phyloP scores from a whole-genome alignment of 1,140 invertebrate genomes.

The Drosophila prosaltans region DNA sequence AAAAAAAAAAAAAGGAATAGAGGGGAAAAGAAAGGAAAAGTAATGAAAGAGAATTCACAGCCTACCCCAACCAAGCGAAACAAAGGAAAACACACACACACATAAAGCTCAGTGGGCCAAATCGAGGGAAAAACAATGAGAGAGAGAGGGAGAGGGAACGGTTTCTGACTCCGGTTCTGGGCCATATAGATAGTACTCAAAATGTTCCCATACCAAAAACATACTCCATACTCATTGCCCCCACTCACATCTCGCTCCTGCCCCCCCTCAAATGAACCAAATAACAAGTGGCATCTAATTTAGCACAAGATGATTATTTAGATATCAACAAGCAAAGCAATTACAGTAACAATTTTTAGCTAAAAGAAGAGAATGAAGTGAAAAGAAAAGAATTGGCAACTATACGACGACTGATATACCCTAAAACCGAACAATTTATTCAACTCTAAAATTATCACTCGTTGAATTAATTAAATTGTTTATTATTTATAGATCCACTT shows the following conservation, averaged over 20 bases:
- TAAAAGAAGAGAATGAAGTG: neutral
- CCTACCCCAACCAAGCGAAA: slow-evolving; percentile 10
- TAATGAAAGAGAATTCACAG: slow-evolving; percentile 20
- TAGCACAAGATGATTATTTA: slow-evolving; percentile 69
- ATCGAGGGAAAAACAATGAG: slow-evolving; percentile 5
- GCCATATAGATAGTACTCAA: neutral
- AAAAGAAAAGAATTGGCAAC: neutral
- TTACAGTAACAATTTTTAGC: slow-evolving; percentile 33
- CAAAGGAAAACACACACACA: slow-evolving; percentile 31
- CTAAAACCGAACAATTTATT: neutral
- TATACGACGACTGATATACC: neutral
- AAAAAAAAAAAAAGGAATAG: slow-evolving; percentile 9
- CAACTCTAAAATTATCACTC: too few relatives aligned
- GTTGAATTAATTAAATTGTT: too few relatives aligned
- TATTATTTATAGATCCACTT: too few relatives aligned
- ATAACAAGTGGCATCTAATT: slow-evolving; percentile 73
- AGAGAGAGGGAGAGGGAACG: neutral
- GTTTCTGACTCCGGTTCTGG: neutral
- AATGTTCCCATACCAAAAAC: neutral
- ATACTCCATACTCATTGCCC: neutral
- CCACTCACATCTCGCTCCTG: neutral
- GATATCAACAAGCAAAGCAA: slow-evolving; percentile 53
- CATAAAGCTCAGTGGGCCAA: slow-evolving; percentile 31
- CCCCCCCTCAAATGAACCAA: slow-evolving; percentile 4
- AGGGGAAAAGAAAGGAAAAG: slow-evolving; percentile 2